Base-by-base conservation (phyloP, 2,797 vertebrate genomes). In the Rhinophrynus dorsalis region DNA sequence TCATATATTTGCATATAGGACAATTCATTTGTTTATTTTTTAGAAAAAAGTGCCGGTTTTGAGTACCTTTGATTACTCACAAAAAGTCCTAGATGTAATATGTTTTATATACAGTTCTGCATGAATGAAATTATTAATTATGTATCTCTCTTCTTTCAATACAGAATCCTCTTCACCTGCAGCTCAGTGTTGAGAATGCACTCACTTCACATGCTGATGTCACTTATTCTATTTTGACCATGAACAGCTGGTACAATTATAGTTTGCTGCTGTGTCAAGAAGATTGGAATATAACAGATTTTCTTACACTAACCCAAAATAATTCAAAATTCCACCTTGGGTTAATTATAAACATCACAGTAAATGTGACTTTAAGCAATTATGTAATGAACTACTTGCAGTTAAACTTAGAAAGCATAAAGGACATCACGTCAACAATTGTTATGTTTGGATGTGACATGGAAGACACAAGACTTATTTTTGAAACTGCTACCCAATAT, bases 191-290 rank as follows among this genome's bases (percentile, higher is more conserved):
- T 92, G 91, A 86, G 80, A 93, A 90, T 80, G 82, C 94, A 65
- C 26, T 87, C 81, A 77, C 88, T 83, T 82, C 92, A 78, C 84
- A 91, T 67, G 91, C 86, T 17, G 89, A 92, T 0, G 89, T 99
- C 68, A 93, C 97, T 81, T 90, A 94, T 82, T 92, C 92, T 0
- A 92, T 99, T 77, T 91, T 99, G 78, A 87, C 91, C 9, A 94
- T 96, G 91, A 98, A 98, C 81, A 95, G 90, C 83, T 99, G 97
- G 97, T 97, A 94, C 82, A 96, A 98, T 80, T 92, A 97, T 85
- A 98, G 94, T 78, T 82, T 98, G 62, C 81, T 99, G 73, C 85
- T 97, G 21, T 99, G 97, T 88, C 94, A 94, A 80, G 93, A 96
- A 70, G 93, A 96, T 47, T 93, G 93, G 92, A 94, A 97, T 77